Conservation (phyloP, 2,797 vertebrate species). For the Melanotaenia maccullochi region DNA sequence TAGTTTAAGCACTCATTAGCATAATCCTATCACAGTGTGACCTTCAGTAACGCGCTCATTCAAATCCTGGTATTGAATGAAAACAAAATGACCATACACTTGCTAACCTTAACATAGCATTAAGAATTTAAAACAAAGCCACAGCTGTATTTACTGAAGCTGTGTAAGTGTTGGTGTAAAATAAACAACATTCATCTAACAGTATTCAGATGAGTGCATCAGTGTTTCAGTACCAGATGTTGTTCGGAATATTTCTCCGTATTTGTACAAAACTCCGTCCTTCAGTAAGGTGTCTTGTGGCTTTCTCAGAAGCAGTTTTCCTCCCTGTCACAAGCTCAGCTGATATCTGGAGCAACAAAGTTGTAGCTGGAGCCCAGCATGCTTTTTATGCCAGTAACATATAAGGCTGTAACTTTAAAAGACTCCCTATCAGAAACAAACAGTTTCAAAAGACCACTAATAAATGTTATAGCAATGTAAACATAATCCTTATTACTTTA, state of each 20-base stretch:
- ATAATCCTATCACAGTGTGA: background rate
- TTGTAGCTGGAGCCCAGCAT: constrained; percentile 16
- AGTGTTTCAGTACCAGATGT: background rate
- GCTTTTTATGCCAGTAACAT: constrained; percentile 3
- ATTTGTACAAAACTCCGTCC: constrained; percentile 15
- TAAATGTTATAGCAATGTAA: background rate
- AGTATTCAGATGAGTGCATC: background rate
- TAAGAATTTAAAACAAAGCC: background rate
- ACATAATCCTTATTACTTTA: background rate
- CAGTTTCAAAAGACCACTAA: background rate
- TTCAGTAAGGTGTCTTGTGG: constrained; percentile 11
- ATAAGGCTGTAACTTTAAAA: constrained; percentile 2
- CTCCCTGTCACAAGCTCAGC: constrained; percentile 28
- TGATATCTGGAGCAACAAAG: constrained; percentile 51
- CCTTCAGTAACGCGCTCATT: background rate
- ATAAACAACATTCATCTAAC: background rate
- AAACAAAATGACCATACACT: background rate
- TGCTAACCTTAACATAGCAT: background rate
- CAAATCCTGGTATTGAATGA: background rate
- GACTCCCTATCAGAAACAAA: constrained; percentile 4
- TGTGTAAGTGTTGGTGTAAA: background rate
- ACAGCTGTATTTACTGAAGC: background rate
- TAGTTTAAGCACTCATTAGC: background rate
- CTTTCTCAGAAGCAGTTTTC: constrained; percentile 43
- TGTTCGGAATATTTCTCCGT: constrained; percentile 9